phyloP scores from a whole-genome alignment of 2,888 invertebrate genomes.

The Acronicta psi region DNA sequence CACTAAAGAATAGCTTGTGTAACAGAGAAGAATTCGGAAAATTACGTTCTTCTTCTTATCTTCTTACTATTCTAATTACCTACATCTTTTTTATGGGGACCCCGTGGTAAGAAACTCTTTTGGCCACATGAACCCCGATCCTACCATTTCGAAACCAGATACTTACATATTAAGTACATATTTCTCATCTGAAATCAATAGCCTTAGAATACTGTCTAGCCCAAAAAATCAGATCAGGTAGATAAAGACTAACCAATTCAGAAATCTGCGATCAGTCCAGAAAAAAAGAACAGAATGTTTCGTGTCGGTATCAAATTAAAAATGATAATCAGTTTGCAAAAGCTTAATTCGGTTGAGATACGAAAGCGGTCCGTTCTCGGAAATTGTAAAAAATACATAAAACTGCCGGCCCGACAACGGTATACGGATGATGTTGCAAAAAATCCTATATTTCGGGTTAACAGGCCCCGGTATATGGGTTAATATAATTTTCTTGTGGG shows the following conservation, averaged over 20 bases:
- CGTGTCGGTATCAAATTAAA: constrained; percentile 75
- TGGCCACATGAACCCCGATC: too few species aligned
- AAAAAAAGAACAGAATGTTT: constrained; percentile 56
- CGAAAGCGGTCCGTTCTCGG: constrained; percentile 66
- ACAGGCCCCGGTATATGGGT: constrained; percentile 48
- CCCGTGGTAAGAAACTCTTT: too few species aligned
- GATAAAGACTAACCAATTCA: constrained; percentile 34
- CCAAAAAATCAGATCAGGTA: constrained; percentile 40
- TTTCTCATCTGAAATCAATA: constrained; percentile 7
- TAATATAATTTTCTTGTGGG: constrained; percentile 52
- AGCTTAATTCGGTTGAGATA: constrained; percentile 71
- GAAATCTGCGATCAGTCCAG: constrained; percentile 16
- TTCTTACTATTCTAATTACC: too few species aligned
- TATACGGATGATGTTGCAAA: constrained; percentile 66
- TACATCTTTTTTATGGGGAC: too few species aligned
- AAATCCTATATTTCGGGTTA: constrained; percentile 58
- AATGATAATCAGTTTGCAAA: constrained; percentile 73
- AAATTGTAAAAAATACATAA: constrained; percentile 69
- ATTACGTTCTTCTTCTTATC: too few species aligned
- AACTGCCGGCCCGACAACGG: constrained; percentile 68
- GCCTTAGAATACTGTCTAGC: constrained; percentile 5
- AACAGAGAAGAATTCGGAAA: too few species aligned
- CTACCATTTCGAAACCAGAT: too few species aligned
- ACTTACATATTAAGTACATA: background rate
- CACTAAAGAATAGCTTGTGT: too few species aligned